Evolutionary conservation across 2,113 vertebrate genomes (phyloP).

Genomic region (Rhynchopsitta pachyrhyncha): DNA sequence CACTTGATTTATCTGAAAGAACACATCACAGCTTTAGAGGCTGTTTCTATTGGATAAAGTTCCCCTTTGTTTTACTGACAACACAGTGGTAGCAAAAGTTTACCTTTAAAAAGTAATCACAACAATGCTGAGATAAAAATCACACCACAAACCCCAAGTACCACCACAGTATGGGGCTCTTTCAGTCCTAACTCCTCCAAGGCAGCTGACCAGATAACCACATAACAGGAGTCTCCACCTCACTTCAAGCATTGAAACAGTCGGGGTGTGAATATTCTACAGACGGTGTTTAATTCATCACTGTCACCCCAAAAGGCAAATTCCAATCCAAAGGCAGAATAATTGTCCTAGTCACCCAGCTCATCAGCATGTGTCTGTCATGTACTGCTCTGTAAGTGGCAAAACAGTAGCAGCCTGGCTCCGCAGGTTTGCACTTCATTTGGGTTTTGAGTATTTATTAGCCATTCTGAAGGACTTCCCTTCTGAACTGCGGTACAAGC

Average conservation of each 20-base stretch:
- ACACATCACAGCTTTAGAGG: not conserved
- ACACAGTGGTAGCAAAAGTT: not conserved
- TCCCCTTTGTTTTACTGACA: not conserved
- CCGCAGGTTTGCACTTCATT: not conserved
- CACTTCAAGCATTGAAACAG: not conserved
- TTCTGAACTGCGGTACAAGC: not conserved
- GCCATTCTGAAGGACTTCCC: not conserved
- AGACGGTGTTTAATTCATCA: not conserved
- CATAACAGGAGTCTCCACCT: not conserved
- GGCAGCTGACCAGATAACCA: constrained; percentile 54
- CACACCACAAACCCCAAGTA: constrained; percentile 43
- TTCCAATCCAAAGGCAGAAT: not conserved
- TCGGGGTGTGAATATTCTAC: not conserved
- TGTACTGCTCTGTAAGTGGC: not conserved
- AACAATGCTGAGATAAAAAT: not conserved
- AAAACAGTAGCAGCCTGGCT: not conserved
- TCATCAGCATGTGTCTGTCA: not conserved
- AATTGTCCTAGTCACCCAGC: not conserved
- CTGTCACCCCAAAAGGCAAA: not conserved
- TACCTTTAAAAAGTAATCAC: constrained; percentile 36
- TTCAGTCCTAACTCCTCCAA: not conserved
- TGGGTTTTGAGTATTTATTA: not conserved
- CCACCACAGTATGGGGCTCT: not conserved
- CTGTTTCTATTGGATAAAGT: not conserved
- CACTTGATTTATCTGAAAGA: not conserved